Conservation (phyloP, 1,140 invertebrate genomes). For the Onthophagus taurus region DNA sequence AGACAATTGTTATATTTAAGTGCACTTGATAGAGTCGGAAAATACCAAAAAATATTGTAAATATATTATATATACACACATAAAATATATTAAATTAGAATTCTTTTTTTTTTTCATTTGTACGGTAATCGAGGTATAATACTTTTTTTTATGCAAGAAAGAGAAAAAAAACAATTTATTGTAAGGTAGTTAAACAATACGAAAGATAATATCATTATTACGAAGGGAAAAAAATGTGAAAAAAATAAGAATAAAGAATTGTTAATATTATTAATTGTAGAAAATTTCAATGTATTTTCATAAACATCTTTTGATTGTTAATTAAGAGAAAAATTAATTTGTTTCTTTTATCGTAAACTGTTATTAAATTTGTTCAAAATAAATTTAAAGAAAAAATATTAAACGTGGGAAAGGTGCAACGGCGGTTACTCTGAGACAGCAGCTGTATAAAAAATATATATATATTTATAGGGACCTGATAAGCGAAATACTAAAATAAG, state of each 20-base stretch:
- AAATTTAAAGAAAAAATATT: no score
- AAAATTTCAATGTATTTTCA: constrained; percentile 1
- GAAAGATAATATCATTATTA: no score
- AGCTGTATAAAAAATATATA: constrained; percentile 3
- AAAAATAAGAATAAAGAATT: neutral
- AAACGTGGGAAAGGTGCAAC: no score
- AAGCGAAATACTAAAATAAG: no score
- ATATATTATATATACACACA: constrained; percentile 21
- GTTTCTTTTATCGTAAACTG: no score
- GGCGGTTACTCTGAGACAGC: no score
- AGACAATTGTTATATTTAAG: constrained; percentile 21
- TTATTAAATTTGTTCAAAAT: no score
- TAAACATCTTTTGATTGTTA: neutral
- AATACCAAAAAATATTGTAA: constrained; percentile 27
- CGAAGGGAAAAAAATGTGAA: no score
- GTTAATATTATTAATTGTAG: constrained; percentile 13
- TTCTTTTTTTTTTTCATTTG: constrained; percentile 21
- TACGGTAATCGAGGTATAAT: constrained; percentile 11
- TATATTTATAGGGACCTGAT: constrained; percentile 12
- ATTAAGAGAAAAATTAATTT: no score
- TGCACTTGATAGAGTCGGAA: constrained; percentile 29
- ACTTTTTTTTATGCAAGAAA: constrained; percentile 11
- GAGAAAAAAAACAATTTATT: constrained; percentile 9
- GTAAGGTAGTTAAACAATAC: no score
- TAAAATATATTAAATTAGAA: constrained; percentile 24